Percentiles rank a stretch among this genome's conserved stretches.
Conservation (phyloP, 2,888 invertebrate genomes). For the Drosophila greeni region DNA sequence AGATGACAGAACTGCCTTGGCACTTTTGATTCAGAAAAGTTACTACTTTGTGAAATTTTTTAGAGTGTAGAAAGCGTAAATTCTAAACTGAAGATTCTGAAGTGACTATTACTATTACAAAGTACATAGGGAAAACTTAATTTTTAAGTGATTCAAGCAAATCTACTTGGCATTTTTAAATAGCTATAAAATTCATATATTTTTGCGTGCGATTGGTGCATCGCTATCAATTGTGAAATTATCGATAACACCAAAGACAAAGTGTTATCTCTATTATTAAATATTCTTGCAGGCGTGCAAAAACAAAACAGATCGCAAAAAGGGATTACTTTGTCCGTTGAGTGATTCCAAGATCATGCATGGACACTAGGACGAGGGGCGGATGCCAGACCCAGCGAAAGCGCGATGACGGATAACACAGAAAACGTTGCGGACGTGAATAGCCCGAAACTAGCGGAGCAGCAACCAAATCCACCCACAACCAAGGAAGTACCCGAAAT, state of each 20-base stretch:
- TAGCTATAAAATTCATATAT: too few relatives aligned
- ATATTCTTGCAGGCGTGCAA: constrained; percentile 40
- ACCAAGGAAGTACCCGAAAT: constrained; percentile 7
- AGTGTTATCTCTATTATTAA: constrained; percentile 21
- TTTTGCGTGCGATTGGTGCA: not conserved
- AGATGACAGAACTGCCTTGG: not conserved
- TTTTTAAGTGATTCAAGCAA: not conserved
- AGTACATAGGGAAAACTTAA: not conserved
- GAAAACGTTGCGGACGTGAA: constrained; percentile 39
- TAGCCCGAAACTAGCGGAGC: constrained; percentile 21
- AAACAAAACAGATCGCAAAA: constrained; percentile 28
- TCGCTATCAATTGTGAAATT: not conserved
- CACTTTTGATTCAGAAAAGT: not conserved
- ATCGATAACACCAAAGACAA: not conserved
- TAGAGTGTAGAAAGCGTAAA: not conserved
- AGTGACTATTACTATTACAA: not conserved
- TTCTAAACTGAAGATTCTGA: too few relatives aligned
- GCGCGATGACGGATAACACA: constrained; percentile 55
- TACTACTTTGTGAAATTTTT: not conserved
- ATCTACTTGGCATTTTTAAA: not conserved
- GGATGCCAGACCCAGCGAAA: constrained; percentile 21
- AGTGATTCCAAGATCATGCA: constrained; percentile 8
- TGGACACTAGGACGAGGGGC: constrained; percentile 5
- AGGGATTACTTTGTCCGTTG: not conserved
- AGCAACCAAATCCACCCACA: constrained; percentile 8